Evolutionary conservation across 2,797 vertebrate genomes (phyloP), one percentile per base, ranked within the genome.

Genomic region (Setipinna tenuifilis): DNA sequence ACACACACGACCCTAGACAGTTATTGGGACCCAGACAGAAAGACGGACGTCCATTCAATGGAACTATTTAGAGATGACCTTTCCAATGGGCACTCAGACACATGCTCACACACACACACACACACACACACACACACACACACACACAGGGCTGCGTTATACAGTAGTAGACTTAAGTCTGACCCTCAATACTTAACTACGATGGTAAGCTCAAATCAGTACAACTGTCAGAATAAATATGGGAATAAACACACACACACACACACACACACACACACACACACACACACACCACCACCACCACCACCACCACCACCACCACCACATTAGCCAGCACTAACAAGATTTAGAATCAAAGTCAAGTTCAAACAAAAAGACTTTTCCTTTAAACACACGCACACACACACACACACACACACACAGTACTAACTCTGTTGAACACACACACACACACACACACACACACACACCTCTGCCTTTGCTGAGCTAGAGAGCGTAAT

Each of bases 41-140:
- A 78, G 71, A 75, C 89, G 91, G 88, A 90, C 89, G 82, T 92
- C 89, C 90, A 89, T 91, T 95, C 91, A 94, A 91, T 90, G 87
- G 89, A 91, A 93, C 92, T 93, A 93, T 93, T 95, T 93, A 93
- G 90, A 88, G 94, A 93, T 94, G 93, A 95, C 93, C 94, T 96
- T 95, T 95, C 65, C 65, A 31, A 71, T 16, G 25, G 44, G 16
- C 25, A 71, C 65, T 28, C 25, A 71, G 9, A 71, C 25, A 71
- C 65, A 71, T 12, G 28, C 65, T 25, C 62, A 68, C 23, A 68
- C 62, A 68, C 62, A 65, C 61, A 65, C 61, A 65, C 61, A 65
- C 61, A 65, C 61, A 61, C 58, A 21, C 58, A 61, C 58, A 61
- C 58, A 11, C n/a, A 65, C 23, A 25, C 46, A 48, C 46, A 48